Base-by-base conservation (phyloP, 1,140 invertebrate species). In the Leptonema lineaticorne region DNA sequence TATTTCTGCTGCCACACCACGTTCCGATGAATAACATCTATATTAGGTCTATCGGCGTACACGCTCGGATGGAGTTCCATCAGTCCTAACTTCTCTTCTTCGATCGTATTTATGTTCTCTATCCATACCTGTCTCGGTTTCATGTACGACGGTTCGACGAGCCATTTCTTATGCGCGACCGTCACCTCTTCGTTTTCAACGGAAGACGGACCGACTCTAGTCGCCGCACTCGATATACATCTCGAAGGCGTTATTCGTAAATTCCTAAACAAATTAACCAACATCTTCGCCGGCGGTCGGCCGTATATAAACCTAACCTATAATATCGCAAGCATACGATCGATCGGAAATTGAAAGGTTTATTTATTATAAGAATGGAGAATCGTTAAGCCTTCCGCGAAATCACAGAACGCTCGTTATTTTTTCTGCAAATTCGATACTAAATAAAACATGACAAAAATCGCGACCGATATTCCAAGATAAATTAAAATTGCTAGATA, bases 1-100 rank as follows among this genome's bases (percentile, higher is more conserved):
- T 96, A 97, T 63, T 88, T 85, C 71, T 73, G 83, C 79, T 99
- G 97, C 97, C 97, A 99, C 57, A 82, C 79, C 28, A 96, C 79
- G 84, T 98, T 99, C 59, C 88, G 81, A 68, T 92, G 89, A 20
- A 99, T 89, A 7, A 98, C 79, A 79, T 99, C 96, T 37, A 97
- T 86, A 53, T 96, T 84, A 1, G 96, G 95, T 77, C 86, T 86
- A 0, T 84, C 81, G 2, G 86, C 94, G 83, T 94, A 98, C 3
- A 97, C 82, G 64, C 89, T 86, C 0, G 96, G 95, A 83, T 98
- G 94, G 16, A 99, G 80, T 75, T 92, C 87, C 8, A 97, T 82
- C 0, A 99, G 77, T 0, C 92, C 93, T 1, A 95, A 75, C 78
- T 95, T 95, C 70, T 89, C 85, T 74, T 92, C 89, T 70, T 91